Conservation (phyloP, 2,888 invertebrate species). For the Cataglyphis albicans region DNA sequence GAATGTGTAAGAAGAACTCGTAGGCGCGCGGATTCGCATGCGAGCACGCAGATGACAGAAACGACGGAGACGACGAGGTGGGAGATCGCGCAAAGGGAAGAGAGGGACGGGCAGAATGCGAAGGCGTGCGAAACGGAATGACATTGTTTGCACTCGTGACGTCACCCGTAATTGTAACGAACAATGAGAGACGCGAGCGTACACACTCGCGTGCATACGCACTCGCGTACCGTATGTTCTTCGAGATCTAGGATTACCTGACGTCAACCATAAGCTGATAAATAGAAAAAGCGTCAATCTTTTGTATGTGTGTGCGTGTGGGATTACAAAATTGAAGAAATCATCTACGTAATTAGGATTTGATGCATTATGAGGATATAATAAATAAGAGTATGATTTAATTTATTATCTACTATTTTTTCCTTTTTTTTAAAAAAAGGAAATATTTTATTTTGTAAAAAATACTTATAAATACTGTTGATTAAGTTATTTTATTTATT, state of each 20-base stretch:
- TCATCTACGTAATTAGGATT: not conserved
- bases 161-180: constrained; percentile 80
- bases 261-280: constrained; percentile 29
- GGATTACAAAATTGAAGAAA: constrained; percentile 18
- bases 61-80: constrained; percentile 15
- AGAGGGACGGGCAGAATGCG: constrained; percentile 68
- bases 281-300: constrained; percentile 3
- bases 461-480: not conserved
- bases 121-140: constrained; percentile 79
- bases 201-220: constrained; percentile 61
- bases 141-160: constrained; percentile 83
- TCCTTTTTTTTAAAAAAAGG: not conserved
- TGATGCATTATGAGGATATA: not conserved
- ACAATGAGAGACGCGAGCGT: constrained; percentile 75
- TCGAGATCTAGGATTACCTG: constrained; percentile 72
- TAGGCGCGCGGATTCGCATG: constrained; percentile 46
- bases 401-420: not conserved
- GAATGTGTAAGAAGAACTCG: constrained; percentile 28
- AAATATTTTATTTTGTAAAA: not conserved
- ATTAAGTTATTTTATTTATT: constrained; percentile 1
- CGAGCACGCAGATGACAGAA: constrained; percentile 40
- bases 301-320: not conserved
- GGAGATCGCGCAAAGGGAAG: constrained; percentile 11
- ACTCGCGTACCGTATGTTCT: constrained; percentile 58
- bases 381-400: not conserved